Evolutionary conservation across 2,888 invertebrate species (phyloP), one percentile per base, ranked within the genome.

Genomic region (Drosophila pegasa): DNA sequence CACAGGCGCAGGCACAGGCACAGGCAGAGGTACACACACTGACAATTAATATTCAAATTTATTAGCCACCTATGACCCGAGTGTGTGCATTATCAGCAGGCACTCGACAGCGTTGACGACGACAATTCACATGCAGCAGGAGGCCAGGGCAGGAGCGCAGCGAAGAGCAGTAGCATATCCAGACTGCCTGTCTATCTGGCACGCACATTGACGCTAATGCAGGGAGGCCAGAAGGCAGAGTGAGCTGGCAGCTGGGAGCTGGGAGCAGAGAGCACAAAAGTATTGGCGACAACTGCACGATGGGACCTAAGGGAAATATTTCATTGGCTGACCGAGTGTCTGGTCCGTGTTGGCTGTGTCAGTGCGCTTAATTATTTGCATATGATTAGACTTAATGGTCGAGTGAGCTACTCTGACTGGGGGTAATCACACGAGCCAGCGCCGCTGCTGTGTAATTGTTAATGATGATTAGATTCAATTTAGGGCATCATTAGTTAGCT

Each of bases 401-500:
- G 84, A 78, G 72, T 71, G 78, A 78, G 79, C 65, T 71, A 59
- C 78, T 67, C 45, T 66, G 68, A 65, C 65, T 78, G 75, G 57
- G 73, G 78, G 71, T 76, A 76, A 78, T 77, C 80, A 80, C 73
- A 77, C 69, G 71, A 82, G 88, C 70, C 65, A 80, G 75, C 76
- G 73, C 38, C 48, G 67, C 57, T 41, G 74, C 61, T 80, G 83
- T 80, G 88, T 91, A 92, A 91, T 91, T 91, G 91, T 91, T 91
- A 92, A 91, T 91, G 91, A 91, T 91, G 91, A 91, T 91, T 91
- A 91, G 92, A 91, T 90, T 91, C 91, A 91, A 92, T 91, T 92
- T 91, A 89, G 88, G 89, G 91, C 90, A 91, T 91, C 91, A 91
- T 91, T 91, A 92, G 91, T 88, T 89, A 86, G 81, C 89, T 81